Base-by-base conservation (phyloP, 2,113 vertebrate genomes). In the Octodon degus region DNA sequence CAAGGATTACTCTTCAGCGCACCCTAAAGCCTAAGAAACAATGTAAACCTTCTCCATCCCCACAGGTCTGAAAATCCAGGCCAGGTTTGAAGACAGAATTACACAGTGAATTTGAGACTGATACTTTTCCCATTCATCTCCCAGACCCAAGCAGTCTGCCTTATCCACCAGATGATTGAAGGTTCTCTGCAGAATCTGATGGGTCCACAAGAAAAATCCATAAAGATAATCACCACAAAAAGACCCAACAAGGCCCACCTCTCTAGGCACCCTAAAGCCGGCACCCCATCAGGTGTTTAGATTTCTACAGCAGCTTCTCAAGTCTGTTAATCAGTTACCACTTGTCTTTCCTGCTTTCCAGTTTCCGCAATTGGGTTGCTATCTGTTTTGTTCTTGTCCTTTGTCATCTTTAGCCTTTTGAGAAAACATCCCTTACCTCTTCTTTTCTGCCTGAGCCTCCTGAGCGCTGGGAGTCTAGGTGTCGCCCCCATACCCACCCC, bases 241-340 rank as follows among this genome's bases (percentile, higher is more conserved):
- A 53, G 72, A 47, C 32, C 65, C 30, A 60, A 10, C 11, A 89
- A 74, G 63, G 47, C 34, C 53, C 27, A 47, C 2, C 85, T 2
- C 74, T 30, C 13, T 47, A 13, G 68, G 4, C 17, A 85, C 55
- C 43, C 47, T 67, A 74, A 65, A 91, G 22, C 12, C 85, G 27
- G 17, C 25, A 76, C 68, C 30, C 24, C 40, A 89, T 34, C 6
- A 63, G 14, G 87, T 20, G 82, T 77, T 89, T 86, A 82, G 74
- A 88, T 68, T 92, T 86, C 81, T n/a, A 60, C 60, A 92, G 50
- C 19, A 92, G 58, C 40, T 89, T 94, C 62, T 90, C 4, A 84
- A 62, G 32, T 34, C 60, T 2, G 34, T 34, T 68, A 25, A 79
- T 47, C n/a, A 32, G 43, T 88, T 76, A 91, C 20, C 11, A 43